Evolutionary conservation across 2,888 invertebrate species (phyloP), one percentile per base, ranked within the genome.

Genomic region (Brachynemurus nebulosus): DNA sequence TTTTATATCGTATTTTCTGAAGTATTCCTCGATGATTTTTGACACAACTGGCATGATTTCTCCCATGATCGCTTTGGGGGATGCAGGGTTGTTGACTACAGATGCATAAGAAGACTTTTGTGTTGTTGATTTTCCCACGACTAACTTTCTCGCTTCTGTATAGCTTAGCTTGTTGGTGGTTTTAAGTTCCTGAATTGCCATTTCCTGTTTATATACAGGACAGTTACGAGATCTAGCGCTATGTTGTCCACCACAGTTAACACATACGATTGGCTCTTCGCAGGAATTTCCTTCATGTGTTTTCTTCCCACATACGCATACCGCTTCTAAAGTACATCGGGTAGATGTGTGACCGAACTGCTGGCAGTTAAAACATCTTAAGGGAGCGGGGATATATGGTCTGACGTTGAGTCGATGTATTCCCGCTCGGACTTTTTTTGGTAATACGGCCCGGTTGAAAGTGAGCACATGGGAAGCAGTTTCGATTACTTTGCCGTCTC

Each of bases 381-480:
- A 18, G 11, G 52, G 52, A 11, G 45, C 14, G 8, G 54, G 54
- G 12, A 54, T 47, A 27, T 47, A 54, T 0, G 44, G 41, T 9
- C 51, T 42, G 2, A 53, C 47, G 17, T 47, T 44, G 1, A 52
- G 46, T 1, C 25, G 17, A 33, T 53, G 45, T 16, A 48, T 45
- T 1, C 47, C 52, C 3, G 44, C 46, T 11, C 46, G 42, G 1
- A 52, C 45, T 16, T 37, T 34, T 34, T 40, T 19, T 2, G 48
- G 50, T n/a, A 51, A 27, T n/a, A 36, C 46, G 8, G 48, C 42
- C 5, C 36, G 27, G 38, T 52, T 51, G 41, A 53, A 54, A 1
- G 53, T 53, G 2, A 53, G 33, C 17, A 54, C 47, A 17, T 41
- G 44, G 11, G 36, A 44, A 0, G 51, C 36, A 1, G 47, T 50